Evolutionary conservation across 2,113 vertebrate genomes (phyloP).

Genomic region (Tamias sibiricus): DNA sequence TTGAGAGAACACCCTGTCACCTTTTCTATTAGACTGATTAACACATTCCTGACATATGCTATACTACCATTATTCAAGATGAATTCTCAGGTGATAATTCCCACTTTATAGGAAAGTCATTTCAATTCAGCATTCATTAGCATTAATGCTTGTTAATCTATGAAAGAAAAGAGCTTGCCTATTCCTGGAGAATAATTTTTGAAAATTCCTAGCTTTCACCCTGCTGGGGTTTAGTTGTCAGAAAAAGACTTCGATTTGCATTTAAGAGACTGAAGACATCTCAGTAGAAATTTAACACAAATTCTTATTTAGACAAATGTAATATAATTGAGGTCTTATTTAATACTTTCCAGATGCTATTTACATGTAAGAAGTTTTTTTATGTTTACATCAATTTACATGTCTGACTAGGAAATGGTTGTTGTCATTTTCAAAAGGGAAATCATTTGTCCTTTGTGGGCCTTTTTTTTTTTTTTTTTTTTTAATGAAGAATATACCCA

Average conservation of each 20-base stretch:
- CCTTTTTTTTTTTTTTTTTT: neutral
- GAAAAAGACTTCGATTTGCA: constrained; percentile 58
- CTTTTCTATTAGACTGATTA: constrained; percentile 57
- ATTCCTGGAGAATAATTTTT: constrained; percentile 51
- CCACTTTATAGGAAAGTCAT: constrained; percentile 71
- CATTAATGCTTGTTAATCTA: constrained; percentile 60
- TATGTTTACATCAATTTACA: neutral
- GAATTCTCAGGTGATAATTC: constrained; percentile 78
- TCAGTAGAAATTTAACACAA: neutral
- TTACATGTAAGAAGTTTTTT: constrained; percentile 20
- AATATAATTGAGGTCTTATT: constrained; percentile 52
- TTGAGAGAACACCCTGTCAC: neutral
- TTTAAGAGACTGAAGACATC: constrained; percentile 32
- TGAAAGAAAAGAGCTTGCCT: constrained; percentile 1
- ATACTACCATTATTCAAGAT: constrained; percentile 79
- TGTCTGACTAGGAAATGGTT: neutral
- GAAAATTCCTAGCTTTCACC: constrained; percentile 53
- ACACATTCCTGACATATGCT: constrained; percentile 78
- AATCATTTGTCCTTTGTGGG: constrained; percentile 42
- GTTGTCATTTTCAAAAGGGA: constrained; percentile 62
- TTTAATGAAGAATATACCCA: neutral
- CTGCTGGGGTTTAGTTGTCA: constrained; percentile 54
- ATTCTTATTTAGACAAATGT: neutral
- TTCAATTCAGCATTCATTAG: constrained; percentile 80
- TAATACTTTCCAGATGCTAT: neutral